Evolutionary conservation across 53 echinoderm and acorn worm genomes (phyloP).

Genomic region (Echinometra lucunter): DNA sequence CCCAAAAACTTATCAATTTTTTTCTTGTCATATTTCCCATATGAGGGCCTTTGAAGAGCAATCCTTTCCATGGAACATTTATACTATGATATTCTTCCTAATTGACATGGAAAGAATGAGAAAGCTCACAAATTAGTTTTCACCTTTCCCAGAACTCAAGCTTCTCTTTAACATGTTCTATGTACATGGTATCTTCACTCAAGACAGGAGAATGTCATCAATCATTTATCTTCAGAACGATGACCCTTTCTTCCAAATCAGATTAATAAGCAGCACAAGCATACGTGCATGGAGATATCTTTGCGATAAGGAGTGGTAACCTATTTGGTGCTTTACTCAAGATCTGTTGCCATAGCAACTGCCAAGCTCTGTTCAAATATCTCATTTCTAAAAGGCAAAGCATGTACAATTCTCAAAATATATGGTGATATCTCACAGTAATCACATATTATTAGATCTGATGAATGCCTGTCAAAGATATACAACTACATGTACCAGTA

Average conservation of each 20-base stretch:
- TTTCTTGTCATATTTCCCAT: no score
- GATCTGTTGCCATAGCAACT: conserved; percentile 1
- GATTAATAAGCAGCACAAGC: not conserved
- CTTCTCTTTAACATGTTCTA: not conserved
- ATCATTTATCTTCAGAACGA: not conserved
- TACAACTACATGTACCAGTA: not conserved
- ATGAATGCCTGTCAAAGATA: not conserved
- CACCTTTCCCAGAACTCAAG: no score
- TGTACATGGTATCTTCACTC: not conserved
- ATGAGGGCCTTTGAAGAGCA: no score
- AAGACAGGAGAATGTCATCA: not conserved
- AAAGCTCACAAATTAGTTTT: no score
- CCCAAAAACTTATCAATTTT: no score
- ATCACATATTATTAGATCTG: not conserved
- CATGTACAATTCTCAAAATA: not conserved
- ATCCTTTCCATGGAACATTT: no score
- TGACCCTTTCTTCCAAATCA: not conserved
- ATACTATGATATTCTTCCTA: no score
- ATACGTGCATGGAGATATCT: not conserved
- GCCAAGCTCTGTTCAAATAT: not conserved
- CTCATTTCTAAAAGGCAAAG: conserved; percentile 11
- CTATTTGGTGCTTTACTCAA: not conserved
- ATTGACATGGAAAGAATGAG: no score
- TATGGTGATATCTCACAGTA: not conserved
- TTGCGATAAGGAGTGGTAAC: not conserved